phyloP scores from a whole-genome alignment of 2,888 invertebrate species.

The Micoletzkya japonica region DNA sequence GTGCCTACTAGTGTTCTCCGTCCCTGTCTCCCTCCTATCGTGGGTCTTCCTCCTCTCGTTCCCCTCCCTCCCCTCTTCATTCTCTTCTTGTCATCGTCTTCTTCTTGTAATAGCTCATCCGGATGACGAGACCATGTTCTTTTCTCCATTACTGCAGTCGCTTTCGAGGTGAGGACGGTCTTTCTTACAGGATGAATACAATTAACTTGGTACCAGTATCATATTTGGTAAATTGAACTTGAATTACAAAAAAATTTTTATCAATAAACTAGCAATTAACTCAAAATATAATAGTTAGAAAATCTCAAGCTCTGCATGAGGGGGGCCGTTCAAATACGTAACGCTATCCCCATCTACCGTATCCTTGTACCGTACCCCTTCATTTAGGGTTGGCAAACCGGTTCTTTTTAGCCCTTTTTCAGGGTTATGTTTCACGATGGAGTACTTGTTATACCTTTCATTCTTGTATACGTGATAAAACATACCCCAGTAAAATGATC shows the following conservation, averaged over 20 bases:
- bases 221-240: too few species aligned
- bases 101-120: constrained; percentile 82
- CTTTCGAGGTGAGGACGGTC: constrained; percentile 30
- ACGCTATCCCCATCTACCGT: too few species aligned
- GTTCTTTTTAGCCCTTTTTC: not conserved
- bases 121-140: constrained; percentile 99
- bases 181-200: too few species aligned
- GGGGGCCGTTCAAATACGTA: too few species aligned
- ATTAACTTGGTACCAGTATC: too few species aligned
- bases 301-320: not conserved
- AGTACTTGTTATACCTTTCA: not conserved
- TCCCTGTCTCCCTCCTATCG: not conserved
- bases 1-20: too few species aligned
- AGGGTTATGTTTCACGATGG: not conserved
- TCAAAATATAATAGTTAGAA: constrained; percentile 14
- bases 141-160: constrained; percentile 75
- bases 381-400: too few species aligned
- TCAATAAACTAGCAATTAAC: too few species aligned
- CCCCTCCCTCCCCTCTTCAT: not conserved
- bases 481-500: too few species aligned
- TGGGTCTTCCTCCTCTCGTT: not conserved
- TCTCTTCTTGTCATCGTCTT: constrained; percentile 2
- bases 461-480: too few species aligned
- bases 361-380: too few species aligned
- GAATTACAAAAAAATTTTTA: too few species aligned